A percentile compares a stretch with the other conserved stretches of the same genome.
phyloP scores from a whole-genome alignment of 2,888 invertebrate species.

The Amiota minor region DNA sequence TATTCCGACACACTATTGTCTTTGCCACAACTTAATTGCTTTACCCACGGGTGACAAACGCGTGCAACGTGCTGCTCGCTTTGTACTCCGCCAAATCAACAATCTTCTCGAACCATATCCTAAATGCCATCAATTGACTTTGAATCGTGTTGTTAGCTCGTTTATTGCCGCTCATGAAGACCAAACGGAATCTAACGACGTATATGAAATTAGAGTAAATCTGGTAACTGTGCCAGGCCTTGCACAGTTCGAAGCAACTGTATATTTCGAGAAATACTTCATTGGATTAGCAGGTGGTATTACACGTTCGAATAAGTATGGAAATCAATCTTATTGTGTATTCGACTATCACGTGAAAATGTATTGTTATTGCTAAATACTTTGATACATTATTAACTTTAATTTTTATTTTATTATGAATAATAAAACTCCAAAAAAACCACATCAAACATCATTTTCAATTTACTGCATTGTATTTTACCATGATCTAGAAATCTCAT shows the following conservation, averaged over 20 bases:
- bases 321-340: constrained; percentile 43
- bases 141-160: neutral
- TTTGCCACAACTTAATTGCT: constrained; percentile 77
- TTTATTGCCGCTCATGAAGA: no score
- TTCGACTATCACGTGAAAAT: constrained; percentile 40
- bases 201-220: constrained; percentile 39
- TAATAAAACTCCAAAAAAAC: no score
- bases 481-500: no score
- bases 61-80: neutral
- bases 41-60: neutral
- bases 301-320: constrained; percentile 43
- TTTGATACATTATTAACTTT: no score
- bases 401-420: no score
- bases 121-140: neutral
- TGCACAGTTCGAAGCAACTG: constrained; percentile 43
- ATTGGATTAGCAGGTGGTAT: constrained; percentile 41
- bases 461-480: no score
- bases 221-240: constrained; percentile 44
- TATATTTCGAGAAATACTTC: constrained; percentile 13
- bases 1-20: constrained; percentile 88
- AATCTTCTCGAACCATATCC: neutral
- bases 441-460: no score
- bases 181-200: no score
- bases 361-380: constrained; percentile 39
- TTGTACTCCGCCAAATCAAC: neutral